phyloP scores from a whole-genome alignment of 2,888 invertebrate genomes.

The Branchipolynoe longqiensis region DNA sequence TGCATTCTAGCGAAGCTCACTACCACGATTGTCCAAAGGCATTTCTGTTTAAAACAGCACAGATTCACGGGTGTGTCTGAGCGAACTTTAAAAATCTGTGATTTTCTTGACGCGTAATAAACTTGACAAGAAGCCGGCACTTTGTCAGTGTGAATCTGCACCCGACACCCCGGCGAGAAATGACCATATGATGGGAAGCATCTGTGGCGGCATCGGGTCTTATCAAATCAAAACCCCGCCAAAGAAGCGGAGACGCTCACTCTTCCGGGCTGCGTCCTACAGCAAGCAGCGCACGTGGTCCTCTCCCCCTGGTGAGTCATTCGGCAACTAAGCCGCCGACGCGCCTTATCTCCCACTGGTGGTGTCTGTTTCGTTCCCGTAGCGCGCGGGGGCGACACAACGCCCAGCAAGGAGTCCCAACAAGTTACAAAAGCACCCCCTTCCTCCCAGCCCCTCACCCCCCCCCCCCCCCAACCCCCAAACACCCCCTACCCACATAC shows the following conservation, averaged over 20 bases:
- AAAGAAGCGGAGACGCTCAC: background rate
- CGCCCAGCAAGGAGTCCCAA: background rate
- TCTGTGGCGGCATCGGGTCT: background rate
- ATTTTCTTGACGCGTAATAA: too few relatives aligned
- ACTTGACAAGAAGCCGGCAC: too few relatives aligned
- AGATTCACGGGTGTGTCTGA: too few relatives aligned
- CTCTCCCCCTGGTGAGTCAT: constrained; percentile 38
- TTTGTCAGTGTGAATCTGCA: too few relatives aligned
- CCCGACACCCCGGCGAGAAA: too few relatives aligned
- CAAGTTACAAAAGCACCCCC: background rate
- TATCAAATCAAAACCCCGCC: background rate
- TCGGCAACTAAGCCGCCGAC: background rate
- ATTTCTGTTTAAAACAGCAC: too few relatives aligned
- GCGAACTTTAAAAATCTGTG: too few relatives aligned
- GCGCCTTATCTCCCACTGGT: background rate
- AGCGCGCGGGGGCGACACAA: background rate
- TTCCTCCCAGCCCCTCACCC: too few relatives aligned
- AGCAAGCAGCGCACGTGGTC: background rate
- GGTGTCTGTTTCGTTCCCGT: background rate
- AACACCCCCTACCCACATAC: too few relatives aligned
- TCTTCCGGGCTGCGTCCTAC: background rate
- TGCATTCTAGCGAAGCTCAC: too few relatives aligned
- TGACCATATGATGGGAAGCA: constrained; percentile 15
- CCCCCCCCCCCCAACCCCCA: too few relatives aligned
- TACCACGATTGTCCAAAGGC: too few relatives aligned